These are phyloP conservation scores for Geodia barretti DNA, from an alignment of 37 sponge, comb jelly and placozoan genomes.

Conservation along the genomic window DNA sequence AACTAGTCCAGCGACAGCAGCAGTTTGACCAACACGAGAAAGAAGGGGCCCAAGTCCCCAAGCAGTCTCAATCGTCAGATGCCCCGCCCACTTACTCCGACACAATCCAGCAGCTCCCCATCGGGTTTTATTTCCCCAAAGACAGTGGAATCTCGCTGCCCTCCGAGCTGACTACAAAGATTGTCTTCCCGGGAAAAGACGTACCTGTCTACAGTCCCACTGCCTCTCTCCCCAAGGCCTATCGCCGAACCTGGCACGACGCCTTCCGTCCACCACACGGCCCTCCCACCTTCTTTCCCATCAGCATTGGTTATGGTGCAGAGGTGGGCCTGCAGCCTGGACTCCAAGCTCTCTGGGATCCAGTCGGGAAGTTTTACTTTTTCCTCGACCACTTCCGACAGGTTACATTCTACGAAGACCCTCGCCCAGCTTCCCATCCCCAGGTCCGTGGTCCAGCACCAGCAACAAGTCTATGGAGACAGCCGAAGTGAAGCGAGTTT, in stretches of 20 bases:
- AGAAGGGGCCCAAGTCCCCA: neutral
- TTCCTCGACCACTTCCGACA: slow-evolving; percentile 75
- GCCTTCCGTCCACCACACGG: slow-evolving; percentile 80
- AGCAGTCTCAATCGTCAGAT: slow-evolving; percentile 16
- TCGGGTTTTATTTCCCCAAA: slow-evolving; percentile 71
- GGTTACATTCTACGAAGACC: slow-evolving; percentile 77
- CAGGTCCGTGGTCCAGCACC: slow-evolving; percentile 35
- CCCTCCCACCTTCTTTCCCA: slow-evolving; percentile 64
- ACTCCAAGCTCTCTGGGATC: slow-evolving; percentile 85
- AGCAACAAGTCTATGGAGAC: slow-evolving; percentile 52
- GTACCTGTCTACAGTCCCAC: slow-evolving; percentile 61
- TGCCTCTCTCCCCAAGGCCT: slow-evolving; percentile 50
- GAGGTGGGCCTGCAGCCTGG: slow-evolving; percentile 74
- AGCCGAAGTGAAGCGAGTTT: slow-evolving; percentile 25
- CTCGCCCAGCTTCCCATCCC: slow-evolving; percentile 62
- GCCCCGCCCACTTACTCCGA: slow-evolving; percentile 58
- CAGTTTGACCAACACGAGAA: slow-evolving; percentile 36
- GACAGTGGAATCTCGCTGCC: slow-evolving; percentile 43
- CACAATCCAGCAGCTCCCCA: slow-evolving; percentile 59
- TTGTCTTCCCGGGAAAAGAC: slow-evolving; percentile 49
- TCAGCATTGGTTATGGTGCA: slow-evolving; percentile 84
- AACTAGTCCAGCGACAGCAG: slow-evolving; percentile 47
- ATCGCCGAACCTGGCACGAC: slow-evolving; percentile 71
- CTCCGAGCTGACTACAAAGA: slow-evolving; percentile 5
- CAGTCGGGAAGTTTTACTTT: slow-evolving; percentile 49